Evolutionary conservation across 2,797 vertebrate genomes (phyloP).

Genomic region (Chloroceryle amazona): DNA sequence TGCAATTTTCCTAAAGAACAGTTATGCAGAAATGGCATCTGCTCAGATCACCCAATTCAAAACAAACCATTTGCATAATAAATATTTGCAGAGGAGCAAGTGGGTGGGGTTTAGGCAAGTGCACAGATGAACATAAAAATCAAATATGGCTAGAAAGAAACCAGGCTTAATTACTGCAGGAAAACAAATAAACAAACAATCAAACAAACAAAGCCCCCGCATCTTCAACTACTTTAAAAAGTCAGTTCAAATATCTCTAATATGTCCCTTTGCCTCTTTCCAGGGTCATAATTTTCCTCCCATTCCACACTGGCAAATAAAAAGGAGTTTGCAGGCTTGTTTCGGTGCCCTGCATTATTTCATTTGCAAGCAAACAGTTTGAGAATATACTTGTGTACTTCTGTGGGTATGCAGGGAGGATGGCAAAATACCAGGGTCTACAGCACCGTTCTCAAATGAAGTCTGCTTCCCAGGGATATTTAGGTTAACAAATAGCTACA

Average conservation of each 20-base stretch:
- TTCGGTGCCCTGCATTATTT: neutral
- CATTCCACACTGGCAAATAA: slow-evolving; percentile 13
- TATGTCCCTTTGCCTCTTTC: slow-evolving; percentile 55
- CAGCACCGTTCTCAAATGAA: neutral
- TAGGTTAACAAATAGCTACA: neutral
- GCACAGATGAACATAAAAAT: slow-evolving; percentile 87
- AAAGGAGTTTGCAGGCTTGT: slow-evolving; percentile 12
- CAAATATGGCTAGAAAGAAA: slow-evolving; percentile 81
- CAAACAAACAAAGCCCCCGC: neutral
- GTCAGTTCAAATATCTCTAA: slow-evolving; percentile 67
- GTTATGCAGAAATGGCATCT: slow-evolving; percentile 80
- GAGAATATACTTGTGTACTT: neutral
- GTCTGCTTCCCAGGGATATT: neutral
- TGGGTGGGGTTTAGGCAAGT: slow-evolving; percentile 78
- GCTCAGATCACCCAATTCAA: slow-evolving; percentile 79
- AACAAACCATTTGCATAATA: slow-evolving; percentile 84
- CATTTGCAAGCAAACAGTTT: neutral
- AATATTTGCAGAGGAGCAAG: slow-evolving; percentile 83
- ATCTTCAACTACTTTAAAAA: slow-evolving; percentile 79
- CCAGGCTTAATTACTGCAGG: slow-evolving; percentile 79
- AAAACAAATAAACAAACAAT: slow-evolving; percentile 36
- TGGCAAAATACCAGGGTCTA: neutral
- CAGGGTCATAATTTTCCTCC: slow-evolving; percentile 51
- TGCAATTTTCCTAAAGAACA: slow-evolving; percentile 74
- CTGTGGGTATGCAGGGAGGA: neutral